phyloP scores from a whole-genome alignment of 2,888 invertebrate species.

The Aphidius colemani region DNA sequence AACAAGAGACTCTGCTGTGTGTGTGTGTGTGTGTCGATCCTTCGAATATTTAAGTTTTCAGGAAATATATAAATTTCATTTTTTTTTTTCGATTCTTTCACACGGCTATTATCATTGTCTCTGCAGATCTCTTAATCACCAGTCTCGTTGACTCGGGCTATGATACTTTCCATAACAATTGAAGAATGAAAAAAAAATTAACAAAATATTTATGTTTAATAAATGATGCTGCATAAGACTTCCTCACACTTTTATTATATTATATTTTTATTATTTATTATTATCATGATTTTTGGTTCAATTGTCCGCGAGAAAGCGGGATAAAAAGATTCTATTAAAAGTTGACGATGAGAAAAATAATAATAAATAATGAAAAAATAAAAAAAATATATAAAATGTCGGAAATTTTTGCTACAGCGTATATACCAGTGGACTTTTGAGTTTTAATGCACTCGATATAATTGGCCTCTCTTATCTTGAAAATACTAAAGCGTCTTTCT shows the following conservation, averaged over 20 bases:
- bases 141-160: not conserved
- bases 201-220: not conserved
- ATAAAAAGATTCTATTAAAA: constrained; percentile 52
- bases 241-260: constrained; percentile 18
- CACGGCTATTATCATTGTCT: constrained; percentile 7
- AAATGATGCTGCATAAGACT: not conserved
- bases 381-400: not conserved
- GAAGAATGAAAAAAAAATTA: not conserved
- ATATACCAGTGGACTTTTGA: constrained; percentile 42
- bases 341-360: constrained; percentile 45
- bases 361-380: constrained; percentile 17
- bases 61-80: not conserved
- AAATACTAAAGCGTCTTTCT: constrained; percentile 41
- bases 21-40: constrained; percentile 42
- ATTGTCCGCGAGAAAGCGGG: constrained; percentile 44
- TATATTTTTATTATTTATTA: constrained; percentile 23
- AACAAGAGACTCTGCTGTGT: constrained; percentile 4
- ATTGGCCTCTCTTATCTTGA: constrained; percentile 50
- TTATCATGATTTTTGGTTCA: constrained; percentile 30
- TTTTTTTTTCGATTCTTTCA: constrained; percentile 11
- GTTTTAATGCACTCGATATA: constrained; percentile 53
- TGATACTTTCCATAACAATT: not conserved
- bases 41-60: constrained; percentile 6
- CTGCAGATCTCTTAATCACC: not conserved
- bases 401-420: not conserved